phyloP scores from a whole-genome alignment of 2,113 vertebrate genomes.

The Micronisus gabar region DNA sequence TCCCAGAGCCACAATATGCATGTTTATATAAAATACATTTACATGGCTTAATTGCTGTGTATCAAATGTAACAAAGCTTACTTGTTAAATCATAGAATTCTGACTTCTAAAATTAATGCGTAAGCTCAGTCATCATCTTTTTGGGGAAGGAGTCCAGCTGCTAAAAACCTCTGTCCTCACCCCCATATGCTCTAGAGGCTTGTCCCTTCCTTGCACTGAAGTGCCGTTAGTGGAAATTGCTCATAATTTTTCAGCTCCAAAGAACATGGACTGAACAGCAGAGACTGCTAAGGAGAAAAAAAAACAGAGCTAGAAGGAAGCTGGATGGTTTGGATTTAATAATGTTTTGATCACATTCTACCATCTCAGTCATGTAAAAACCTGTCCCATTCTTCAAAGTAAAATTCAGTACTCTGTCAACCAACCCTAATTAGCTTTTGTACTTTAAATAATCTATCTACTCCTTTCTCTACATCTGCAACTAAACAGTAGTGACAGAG shows the following conservation, averaged over 20 bases:
- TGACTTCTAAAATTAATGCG: neutral
- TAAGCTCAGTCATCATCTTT: neutral
- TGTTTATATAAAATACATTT: neutral
- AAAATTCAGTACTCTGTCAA: conserved; percentile 32
- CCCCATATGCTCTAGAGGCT: neutral
- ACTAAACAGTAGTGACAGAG: neutral
- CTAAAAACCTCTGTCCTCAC: neutral
- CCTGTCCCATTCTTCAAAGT: conserved; percentile 8
- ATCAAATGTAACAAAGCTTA: neutral
- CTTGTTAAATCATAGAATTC: neutral
- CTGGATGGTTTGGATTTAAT: neutral
- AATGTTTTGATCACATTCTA: neutral
- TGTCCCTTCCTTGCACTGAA: neutral
- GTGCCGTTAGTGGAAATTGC: neutral
- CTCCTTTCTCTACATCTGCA: neutral
- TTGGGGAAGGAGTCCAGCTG: neutral
- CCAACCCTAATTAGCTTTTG: conserved; percentile 20
- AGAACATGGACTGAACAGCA: neutral
- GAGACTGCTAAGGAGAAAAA: neutral
- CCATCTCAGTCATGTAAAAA: conserved; percentile 4
- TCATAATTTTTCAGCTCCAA: neutral
- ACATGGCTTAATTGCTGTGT: neutral
- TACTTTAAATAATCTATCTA: conserved; percentile 25
- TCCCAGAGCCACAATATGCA: neutral
- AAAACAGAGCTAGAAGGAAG: neutral